phyloP scores from a whole-genome alignment of 2,888 invertebrate species.

The Watsonalla cultraria region DNA sequence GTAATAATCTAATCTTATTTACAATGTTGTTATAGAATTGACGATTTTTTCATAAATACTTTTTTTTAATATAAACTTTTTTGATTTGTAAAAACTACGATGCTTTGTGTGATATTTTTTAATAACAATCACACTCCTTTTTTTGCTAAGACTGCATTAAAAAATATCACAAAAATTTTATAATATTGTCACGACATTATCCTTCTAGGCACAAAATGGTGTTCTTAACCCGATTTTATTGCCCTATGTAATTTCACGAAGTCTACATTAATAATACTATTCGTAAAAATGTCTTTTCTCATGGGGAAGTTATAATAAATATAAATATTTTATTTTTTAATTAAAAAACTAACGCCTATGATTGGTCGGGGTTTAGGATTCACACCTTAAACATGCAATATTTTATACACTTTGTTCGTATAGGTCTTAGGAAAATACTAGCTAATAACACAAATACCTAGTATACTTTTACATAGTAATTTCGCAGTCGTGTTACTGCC shows the following conservation, averaged over 20 bases:
- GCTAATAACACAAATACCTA: not conserved
- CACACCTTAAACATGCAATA: constrained; percentile 44
- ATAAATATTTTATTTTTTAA: constrained; percentile 55
- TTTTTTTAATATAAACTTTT: constrained; percentile 53
- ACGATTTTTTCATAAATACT: constrained; percentile 54
- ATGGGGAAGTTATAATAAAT: constrained; percentile 68
- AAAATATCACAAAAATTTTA: constrained; percentile 38
- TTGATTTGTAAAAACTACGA: constrained; percentile 39
- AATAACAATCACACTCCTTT: constrained; percentile 18
- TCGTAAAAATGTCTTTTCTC: constrained; percentile 78
- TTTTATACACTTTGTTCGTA: constrained; percentile 25
- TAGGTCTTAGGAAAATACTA: constrained; percentile 31
- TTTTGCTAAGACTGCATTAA: constrained; percentile 16
- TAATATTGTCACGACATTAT: constrained; percentile 65
- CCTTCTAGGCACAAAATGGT: constrained; percentile 69
- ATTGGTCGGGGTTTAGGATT: constrained; percentile 75
- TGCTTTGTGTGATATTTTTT: constrained; percentile 44
- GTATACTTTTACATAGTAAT: not conserved
- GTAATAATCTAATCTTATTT: constrained; percentile 68
- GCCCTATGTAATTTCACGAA: constrained; percentile 66
- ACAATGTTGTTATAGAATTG: constrained; percentile 71
- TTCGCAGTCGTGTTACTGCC: not conserved
- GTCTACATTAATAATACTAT: constrained; percentile 78
- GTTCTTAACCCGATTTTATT: constrained; percentile 71
- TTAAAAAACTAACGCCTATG: constrained; percentile 54